A percentile compares a stretch with the other conserved stretches of the same genome.
Evolutionary conservation across 1,140 invertebrate genomes (phyloP).

Genomic region (Trichogramma pretiosum): DNA sequence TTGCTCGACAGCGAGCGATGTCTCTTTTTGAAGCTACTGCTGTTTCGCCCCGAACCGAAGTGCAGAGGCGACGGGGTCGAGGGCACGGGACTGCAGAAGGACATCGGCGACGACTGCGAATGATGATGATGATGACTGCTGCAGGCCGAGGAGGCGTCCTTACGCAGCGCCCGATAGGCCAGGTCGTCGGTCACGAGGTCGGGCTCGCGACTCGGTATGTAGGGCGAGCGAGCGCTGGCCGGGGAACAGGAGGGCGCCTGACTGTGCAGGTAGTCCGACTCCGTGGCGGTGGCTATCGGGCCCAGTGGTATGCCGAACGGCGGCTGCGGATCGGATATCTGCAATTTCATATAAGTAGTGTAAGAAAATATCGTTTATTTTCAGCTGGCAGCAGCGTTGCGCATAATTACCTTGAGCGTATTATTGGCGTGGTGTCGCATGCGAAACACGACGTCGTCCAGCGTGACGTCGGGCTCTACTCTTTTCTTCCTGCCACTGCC

Average conservation of each 20-base stretch:
- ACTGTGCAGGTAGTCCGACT: constrained; percentile 75
- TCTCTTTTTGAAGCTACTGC: too few species aligned
- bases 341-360: neutral
- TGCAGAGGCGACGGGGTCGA: neutral
- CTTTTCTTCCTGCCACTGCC: too few species aligned
- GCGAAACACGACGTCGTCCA: constrained; percentile 76
- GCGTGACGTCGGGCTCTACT: constrained; percentile 71
- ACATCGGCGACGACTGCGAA: neutral
- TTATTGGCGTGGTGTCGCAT: constrained; percentile 69
- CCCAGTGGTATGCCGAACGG: constrained; percentile 83
- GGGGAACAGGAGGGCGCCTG: constrained; percentile 49
- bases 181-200: constrained; percentile 80
- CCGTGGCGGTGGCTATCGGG: constrained; percentile 63
- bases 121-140: constrained; percentile 1
- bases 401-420: constrained; percentile 55
- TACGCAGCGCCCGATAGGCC: constrained; percentile 72
- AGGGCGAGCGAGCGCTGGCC: constrained; percentile 50
- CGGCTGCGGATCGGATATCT: constrained; percentile 66
- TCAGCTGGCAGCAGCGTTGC: too few species aligned
- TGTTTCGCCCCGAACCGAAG: too few species aligned
- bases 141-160: constrained; percentile 51
- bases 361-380: too few species aligned
- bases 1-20: constrained; percentile 77
- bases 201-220: constrained; percentile 60
- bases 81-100: neutral